These are phyloP conservation scores for Neoaliturus tenellus DNA, from an alignment of 2,888 invertebrate genomes.

Conservation along the genomic window DNA sequence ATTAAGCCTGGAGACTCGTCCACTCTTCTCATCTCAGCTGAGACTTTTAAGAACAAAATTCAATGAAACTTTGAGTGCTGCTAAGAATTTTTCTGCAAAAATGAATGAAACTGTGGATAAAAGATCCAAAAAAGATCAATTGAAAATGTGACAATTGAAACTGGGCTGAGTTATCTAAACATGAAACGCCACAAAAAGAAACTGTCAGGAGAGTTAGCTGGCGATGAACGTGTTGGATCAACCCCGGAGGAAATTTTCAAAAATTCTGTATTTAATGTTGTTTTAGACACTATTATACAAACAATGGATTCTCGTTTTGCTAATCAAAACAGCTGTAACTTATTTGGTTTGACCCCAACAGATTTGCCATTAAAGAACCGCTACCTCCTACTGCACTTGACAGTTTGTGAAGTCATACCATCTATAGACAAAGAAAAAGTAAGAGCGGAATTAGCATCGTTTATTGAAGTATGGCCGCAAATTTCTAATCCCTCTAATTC, in stretches of 20 bases:
- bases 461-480: conserved; percentile 20
- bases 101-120: not conserved
- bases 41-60: not conserved
- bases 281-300: not conserved
- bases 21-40: not conserved
- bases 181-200: not conserved
- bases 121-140: not conserved
- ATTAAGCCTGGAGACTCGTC: not conserved
- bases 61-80: not conserved
- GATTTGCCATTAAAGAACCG: not conserved
- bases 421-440: not conserved
- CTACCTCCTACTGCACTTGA: not conserved
- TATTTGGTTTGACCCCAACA: not conserved
- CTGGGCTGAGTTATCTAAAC: not conserved
- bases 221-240: not conserved
- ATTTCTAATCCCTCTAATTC: too few species aligned
- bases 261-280: not conserved
- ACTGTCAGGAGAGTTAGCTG: not conserved
- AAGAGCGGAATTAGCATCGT: conserved; percentile 4
- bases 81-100: not conserved
- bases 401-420: not conserved
- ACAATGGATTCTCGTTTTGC: conserved; percentile 11
- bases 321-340: not conserved
- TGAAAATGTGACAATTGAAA: not conserved
- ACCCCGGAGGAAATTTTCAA: not conserved